Conservation (phyloP, 2,888 invertebrate species). For the Macaria liturata region DNA sequence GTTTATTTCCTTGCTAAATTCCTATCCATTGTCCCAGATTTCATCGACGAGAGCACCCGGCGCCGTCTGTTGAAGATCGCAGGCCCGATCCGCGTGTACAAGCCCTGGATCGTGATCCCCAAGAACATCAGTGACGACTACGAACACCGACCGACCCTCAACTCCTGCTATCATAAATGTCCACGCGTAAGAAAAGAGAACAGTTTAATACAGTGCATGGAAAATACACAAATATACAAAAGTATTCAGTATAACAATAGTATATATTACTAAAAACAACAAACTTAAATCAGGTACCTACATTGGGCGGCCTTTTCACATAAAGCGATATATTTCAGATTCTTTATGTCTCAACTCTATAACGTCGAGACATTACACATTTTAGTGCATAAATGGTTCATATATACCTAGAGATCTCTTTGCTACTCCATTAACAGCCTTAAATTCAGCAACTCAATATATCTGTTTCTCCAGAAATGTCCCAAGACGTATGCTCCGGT, state of each 20-base stretch:
- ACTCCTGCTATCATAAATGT: conserved; percentile 66
- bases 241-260: too few species aligned
- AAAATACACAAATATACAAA: too few species aligned
- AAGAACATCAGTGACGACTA: conserved; percentile 50
- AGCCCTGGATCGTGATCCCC: conserved; percentile 56
- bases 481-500: conserved; percentile 68
- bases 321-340: too few species aligned
- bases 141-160: conserved; percentile 53
- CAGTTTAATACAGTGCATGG: too few species aligned
- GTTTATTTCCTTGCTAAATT: too few species aligned
- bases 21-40: conserved; percentile 4
- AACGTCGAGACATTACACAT: too few species aligned
- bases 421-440: neutral
- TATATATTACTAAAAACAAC: too few species aligned
- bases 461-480: conserved; percentile 49
- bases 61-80: conserved; percentile 48
- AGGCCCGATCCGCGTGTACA: conserved; percentile 57
- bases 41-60: conserved; percentile 47
- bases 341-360: too few species aligned
- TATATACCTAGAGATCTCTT: neutral
- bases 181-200: conserved; percentile 50
- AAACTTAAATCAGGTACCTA: too few species aligned
- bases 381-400: too few species aligned
- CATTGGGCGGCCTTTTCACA: too few species aligned
- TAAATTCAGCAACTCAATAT: neutral